phyloP scores from a whole-genome alignment of 2,888 invertebrate genomes.

The Sphaerophoria taeniata region DNA sequence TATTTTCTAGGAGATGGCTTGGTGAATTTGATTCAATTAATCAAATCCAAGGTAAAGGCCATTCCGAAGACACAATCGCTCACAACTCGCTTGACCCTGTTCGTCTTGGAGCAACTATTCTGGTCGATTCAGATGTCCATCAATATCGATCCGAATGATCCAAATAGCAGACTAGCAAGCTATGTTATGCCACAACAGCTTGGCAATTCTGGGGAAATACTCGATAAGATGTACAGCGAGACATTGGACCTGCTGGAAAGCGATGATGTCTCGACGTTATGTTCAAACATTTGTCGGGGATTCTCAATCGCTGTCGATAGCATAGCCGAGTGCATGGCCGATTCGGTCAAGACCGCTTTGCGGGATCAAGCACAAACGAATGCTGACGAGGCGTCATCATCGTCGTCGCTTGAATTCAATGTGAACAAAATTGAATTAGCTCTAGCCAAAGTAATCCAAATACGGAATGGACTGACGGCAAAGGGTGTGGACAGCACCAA shows the following conservation, averaged over 20 bases:
- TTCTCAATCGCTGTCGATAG: constrained; percentile 92
- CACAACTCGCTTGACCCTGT: constrained; percentile 87
- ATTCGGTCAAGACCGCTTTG: constrained; percentile 77
- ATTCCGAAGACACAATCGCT: constrained; percentile 85
- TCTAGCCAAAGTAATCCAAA: constrained; percentile 94
- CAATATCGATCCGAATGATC: constrained; percentile 87
- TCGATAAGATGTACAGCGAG: constrained; percentile 88
- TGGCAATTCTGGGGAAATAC: constrained; percentile 82
- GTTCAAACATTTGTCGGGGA: constrained; percentile 90
- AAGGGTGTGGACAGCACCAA: constrained; percentile 84
- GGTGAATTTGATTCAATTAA: constrained; percentile 86
- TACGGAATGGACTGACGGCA: constrained; percentile 90
- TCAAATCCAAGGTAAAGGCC: constrained; percentile 88
- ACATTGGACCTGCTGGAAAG: constrained; percentile 94
- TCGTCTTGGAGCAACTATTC: constrained; percentile 92
- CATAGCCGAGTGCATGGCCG: constrained; percentile 89
- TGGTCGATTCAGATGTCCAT: constrained; percentile 91
- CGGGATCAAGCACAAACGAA: constrained; percentile 3
- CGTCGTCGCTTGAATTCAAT: constrained; percentile 84
- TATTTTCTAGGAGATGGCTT: constrained; percentile 91
- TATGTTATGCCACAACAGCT: constrained; percentile 84
- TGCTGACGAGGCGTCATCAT: constrained; percentile 62
- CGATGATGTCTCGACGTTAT: constrained; percentile 90
- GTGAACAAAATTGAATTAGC: constrained; percentile 89
- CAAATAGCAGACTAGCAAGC: constrained; percentile 88